Evolutionary conservation across 2,888 invertebrate genomes (phyloP), one percentile per base, ranked within the genome.

Genomic region (Diarsia mendica): DNA sequence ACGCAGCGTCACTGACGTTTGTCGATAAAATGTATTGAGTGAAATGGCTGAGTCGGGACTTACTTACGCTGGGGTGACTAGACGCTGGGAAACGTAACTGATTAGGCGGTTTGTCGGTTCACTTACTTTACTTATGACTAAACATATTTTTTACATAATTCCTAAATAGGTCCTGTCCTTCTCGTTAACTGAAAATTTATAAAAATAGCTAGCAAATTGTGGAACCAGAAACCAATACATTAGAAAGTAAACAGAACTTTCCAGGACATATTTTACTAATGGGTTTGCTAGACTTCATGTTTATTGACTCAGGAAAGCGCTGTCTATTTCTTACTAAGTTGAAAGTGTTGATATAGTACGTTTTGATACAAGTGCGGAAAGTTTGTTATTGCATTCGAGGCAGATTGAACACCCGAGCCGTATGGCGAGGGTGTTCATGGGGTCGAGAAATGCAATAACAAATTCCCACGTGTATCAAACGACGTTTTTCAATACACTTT

Each of bases 1-100:
- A 96, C 95, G 94, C 94, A 91, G 94, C 95, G 94, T 93, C 93
- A 91, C 93, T 95, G 95, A 96, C 96, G 94, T 93, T 94, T 95
- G 95, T 94, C 95, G 96, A 96, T 96, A 96, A 95, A 94, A 93
- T 92, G 94, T 94, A 94, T 94, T 94, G 95, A 93, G 95, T 93
- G 93, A 93, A 94, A 92, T 85, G 91, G 91, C 91, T 92, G 92
- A 92, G 90, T 92, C 89, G 87, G 89, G 89, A 90, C 89, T 89
- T 79, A 82, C 85, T 82, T 77, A 64, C 69, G 44, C 71, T 79
- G 85, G 87, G 88, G 87, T 82, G 85, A 69, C 84, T 81, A 84
- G 79, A 72, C 76, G 72, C 72, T 75, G 53, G 60, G 77, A 64
- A 81, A 83, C 85, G 66, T 70, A 79, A 79, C 79, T 87, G 84